Base-by-base conservation (phyloP, 2,797 vertebrate genomes). In the Ptychadena robeensis region DNA sequence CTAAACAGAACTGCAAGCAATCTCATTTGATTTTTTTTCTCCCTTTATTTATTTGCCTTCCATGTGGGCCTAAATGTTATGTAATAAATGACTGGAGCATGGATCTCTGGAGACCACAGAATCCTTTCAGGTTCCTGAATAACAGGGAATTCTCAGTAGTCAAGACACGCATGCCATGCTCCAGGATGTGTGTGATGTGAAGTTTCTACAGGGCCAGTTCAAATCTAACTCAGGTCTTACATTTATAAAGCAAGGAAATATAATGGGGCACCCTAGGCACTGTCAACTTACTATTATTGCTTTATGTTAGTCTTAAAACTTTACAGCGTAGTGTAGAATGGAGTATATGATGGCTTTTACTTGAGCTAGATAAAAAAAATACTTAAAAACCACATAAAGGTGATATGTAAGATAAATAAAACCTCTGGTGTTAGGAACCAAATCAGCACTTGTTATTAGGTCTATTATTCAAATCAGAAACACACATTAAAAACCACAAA, bases 31-130 rank as follows among this genome's bases (percentile, higher is more conserved):
- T 61, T 28, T 27, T 25, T 57, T 10, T 31, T 66, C 2, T 28
- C 40, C 38, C 37, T 22, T 57, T 53, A 22, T 79, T 69, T 79
- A 79, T 68, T 67, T 68, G 31, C 27, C 28, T 61, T 69, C 59
- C 31, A 69, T 38, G 31, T 57, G 59, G 74, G 81, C 81, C 68
- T 66, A 40, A 34, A 57, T 40, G 76, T 37, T 18, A 28, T 83
- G 67, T 77, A 34, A 72, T 66, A 57, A 72, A 78, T 83, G 68
- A 44, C 22, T 70, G 32, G 25, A 31, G 32, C 25, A 48, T 80
- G 37, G 38, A 59, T 70, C 53, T 8, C 34, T 77, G n/a, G 59
- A 65, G 35, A 63, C 73, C 48, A n/a, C 27, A 65, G 9, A 32
- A 30, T 64, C 9, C 44, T 40, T 71, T 80, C 15, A 31, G 34